Percentiles rank a stretch among this genome's conserved stretches.
Evolutionary conservation across 1,140 invertebrate genomes (phyloP).

Genomic region (Pseudomyrmex flavicornis): DNA sequence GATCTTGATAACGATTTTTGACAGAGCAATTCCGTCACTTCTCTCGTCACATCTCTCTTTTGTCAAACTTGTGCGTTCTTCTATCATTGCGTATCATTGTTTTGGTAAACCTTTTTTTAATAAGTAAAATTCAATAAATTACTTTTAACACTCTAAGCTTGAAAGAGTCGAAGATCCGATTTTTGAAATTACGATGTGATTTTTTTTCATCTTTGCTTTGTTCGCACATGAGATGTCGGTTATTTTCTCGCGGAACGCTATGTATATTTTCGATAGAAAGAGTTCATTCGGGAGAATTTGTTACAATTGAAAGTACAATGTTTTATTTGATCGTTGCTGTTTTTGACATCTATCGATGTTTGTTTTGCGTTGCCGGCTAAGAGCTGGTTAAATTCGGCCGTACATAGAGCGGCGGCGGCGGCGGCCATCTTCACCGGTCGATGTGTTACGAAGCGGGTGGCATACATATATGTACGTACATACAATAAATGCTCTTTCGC

Average conservation of each 20-base stretch:
- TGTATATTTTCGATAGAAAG: background rate
- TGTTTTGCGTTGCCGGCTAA: slow-evolving; percentile 38
- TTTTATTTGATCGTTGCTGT: too few relatives aligned
- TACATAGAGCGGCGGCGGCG: background rate
- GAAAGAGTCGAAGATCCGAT: too few relatives aligned
- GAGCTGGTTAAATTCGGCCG: too few relatives aligned
- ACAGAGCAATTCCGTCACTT: too few relatives aligned
- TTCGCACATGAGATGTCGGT: background rate
- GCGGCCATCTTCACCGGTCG: slow-evolving; percentile 56
- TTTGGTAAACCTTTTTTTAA: too few relatives aligned
- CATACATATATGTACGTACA: background rate
- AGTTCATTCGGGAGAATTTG: background rate
- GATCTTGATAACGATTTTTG: background rate
- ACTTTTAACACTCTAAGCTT: too few relatives aligned
- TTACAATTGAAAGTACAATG: background rate
- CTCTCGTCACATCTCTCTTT: too few relatives aligned
- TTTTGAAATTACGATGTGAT: too few relatives aligned
- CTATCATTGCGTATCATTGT: too few relatives aligned
- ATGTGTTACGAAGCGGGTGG: slow-evolving; percentile 32
- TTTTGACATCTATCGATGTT: background rate
- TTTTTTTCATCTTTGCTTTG: background rate
- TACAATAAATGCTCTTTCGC: slow-evolving; percentile 19
- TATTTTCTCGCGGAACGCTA: background rate
- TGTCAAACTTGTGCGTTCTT: too few relatives aligned
- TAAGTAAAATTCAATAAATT: too few relatives aligned